These are phyloP conservation scores for Sciurus carolinensis DNA, from an alignment of 2,797 vertebrate genomes.

Conservation along the genomic window DNA sequence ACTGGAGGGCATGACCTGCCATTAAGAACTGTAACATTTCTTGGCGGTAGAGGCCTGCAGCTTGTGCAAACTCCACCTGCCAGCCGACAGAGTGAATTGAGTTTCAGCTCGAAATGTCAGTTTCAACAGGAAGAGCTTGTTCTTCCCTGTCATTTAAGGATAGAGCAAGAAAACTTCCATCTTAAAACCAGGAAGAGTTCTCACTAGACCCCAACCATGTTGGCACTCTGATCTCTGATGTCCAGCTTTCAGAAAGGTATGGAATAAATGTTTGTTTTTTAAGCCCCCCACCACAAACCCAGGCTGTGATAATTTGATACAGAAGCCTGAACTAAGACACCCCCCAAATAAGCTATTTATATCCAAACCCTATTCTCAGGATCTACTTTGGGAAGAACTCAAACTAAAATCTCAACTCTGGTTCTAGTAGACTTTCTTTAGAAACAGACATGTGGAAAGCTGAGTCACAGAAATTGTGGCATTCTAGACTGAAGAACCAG, in stretches of 20 bases:
- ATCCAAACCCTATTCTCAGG: background rate
- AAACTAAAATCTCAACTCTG: background rate
- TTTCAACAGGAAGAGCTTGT: background rate
- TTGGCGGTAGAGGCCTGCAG: too few relatives aligned
- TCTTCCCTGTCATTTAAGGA: background rate
- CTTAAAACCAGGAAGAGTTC: background rate
- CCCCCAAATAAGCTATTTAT: background rate
- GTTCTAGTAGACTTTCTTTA: constrained; percentile 24
- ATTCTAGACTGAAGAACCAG: background rate
- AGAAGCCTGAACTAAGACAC: background rate
- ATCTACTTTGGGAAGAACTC: background rate
- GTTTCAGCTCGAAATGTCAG: too few relatives aligned
- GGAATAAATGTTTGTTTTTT: background rate
- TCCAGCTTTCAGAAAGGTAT: background rate
- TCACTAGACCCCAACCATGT: background rate
- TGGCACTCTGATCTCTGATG: background rate
- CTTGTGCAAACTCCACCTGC: too few relatives aligned
- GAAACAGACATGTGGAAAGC: background rate
- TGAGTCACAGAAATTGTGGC: background rate
- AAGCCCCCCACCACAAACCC: background rate
- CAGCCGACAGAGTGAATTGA: too few relatives aligned
- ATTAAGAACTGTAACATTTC: too few relatives aligned
- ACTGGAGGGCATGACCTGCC: too few relatives aligned
- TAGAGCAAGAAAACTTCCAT: background rate
- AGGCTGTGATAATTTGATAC: background rate